These are phyloP conservation scores for Thecophora atra DNA, from an alignment of 2,888 invertebrate species.

Conservation along the genomic window DNA sequence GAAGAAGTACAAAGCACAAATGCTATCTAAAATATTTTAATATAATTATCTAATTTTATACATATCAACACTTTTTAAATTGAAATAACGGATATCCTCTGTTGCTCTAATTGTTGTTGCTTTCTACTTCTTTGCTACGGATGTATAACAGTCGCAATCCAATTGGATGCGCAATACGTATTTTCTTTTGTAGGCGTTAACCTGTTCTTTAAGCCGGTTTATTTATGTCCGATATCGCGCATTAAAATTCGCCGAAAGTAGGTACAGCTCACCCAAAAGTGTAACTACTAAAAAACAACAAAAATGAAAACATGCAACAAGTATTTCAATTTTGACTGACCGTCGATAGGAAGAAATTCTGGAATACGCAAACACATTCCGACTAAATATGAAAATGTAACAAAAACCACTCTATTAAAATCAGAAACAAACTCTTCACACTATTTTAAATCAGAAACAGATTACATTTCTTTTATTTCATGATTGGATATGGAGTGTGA, in stretches of 20 bases:
- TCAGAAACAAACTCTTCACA: too few relatives aligned
- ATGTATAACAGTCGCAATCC: conserved; percentile 15
- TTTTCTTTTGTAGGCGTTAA: conserved; percentile 64
- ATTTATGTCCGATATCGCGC: conserved; percentile 65
- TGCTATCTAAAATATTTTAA: too few relatives aligned
- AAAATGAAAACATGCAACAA: conserved; percentile 29
- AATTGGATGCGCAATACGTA: conserved; percentile 6
- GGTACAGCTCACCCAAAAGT: conserved; percentile 32
- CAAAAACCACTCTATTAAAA: too few relatives aligned
- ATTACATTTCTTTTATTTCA: too few relatives aligned
- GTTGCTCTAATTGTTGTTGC: neutral
- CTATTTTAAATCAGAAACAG: too few relatives aligned
- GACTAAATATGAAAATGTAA: neutral
- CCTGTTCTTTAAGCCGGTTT: conserved; percentile 66
- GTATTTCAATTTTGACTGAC: too few relatives aligned
- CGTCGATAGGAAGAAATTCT: too few relatives aligned
- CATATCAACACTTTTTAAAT: neutral
- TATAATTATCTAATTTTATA: too few relatives aligned
- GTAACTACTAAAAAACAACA: conserved; percentile 14
- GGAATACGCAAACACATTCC: neutral
- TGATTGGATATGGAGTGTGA: too few relatives aligned
- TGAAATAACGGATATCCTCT: too few relatives aligned
- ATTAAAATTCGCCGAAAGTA: conserved; percentile 45
- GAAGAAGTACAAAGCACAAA: too few relatives aligned
- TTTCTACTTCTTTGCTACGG: neutral